Percentiles rank a stretch among this genome's conserved stretches.
Evolutionary conservation across 2,797 vertebrate genomes (phyloP).

Genomic region (Rhinatrema bivittatum): DNA sequence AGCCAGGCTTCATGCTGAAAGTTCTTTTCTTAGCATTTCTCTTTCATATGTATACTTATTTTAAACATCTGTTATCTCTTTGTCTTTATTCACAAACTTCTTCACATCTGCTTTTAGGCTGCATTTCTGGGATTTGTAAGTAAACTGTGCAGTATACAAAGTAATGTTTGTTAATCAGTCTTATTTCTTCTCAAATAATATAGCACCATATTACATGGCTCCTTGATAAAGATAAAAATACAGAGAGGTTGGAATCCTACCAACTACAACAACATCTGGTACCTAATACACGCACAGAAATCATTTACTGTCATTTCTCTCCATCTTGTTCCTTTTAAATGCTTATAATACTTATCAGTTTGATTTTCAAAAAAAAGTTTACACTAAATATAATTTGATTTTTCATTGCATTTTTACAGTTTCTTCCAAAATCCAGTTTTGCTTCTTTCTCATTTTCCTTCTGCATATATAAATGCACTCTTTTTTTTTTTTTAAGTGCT

Average conservation of each 20-base stretch:
- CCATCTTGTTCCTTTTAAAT: slow-evolving; percentile 1
- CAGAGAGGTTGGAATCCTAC: slow-evolving; percentile 10
- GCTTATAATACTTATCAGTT: not conserved
- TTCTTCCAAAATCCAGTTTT: no score
- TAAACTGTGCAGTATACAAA: slow-evolving; percentile 6
- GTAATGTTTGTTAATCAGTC: slow-evolving; percentile 19
- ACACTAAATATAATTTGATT: not conserved
- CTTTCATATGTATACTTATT: not conserved
- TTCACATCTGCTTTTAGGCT: slow-evolving; percentile 15
- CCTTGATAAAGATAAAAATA: slow-evolving; percentile 11
- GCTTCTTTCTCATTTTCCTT: no score
- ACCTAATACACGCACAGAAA: slow-evolving; percentile 15
- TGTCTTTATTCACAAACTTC: slow-evolving; percentile 14
- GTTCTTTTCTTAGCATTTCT: not conserved
- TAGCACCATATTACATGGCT: slow-evolving; percentile 5
- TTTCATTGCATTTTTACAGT: slow-evolving; percentile 1
- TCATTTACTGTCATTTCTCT: slow-evolving; percentile 10
- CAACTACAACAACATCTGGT: slow-evolving; percentile 17
- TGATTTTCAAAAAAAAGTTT: not conserved
- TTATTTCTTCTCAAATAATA: slow-evolving; percentile 16
- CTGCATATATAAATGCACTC: no score
- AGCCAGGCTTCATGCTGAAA: not conserved
- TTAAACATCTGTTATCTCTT: slow-evolving; percentile 9
- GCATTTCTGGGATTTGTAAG: slow-evolving; percentile 7
- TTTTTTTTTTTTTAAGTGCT: no score